Evolutionary conservation across 2,888 invertebrate species (phyloP), one percentile per base, ranked within the genome.

Genomic region (Drosophila formosana): DNA sequence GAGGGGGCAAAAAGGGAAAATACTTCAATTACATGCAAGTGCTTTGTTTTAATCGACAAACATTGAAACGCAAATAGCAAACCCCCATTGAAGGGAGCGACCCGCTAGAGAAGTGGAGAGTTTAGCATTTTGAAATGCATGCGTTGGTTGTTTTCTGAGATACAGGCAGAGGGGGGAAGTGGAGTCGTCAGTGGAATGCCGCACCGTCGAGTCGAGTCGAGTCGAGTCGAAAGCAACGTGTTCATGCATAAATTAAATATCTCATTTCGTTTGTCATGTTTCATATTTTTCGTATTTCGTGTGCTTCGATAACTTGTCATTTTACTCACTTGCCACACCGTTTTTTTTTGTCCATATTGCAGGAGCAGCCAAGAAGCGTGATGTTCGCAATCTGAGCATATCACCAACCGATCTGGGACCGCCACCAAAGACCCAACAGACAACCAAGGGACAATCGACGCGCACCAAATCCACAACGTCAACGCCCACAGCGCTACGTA

Each of bases 341-440:
- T 41, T 26, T 25, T 28, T 18, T 55, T 30, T 34, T 8, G 28
- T 43, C 34, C 30, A 30, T 37, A n/a, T 37, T 37, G 37, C 87
- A 93, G 92, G 93, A 90, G 90, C 92, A 82, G 92, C 92, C 88
- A 93, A 93, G 80, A 93, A 93, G 82, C 92, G 92, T 68, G 93
- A 93, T 92, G 93, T 93, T 67, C 92, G 92, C 70, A 92, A 92
- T 82, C 86, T 93, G 77, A 92, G 91, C 87, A 92, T 92, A 88
- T 92, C 93, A 74, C 92, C 93, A 50, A 92, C 92, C 58, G 92
- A 93, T 88, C 89, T 92, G 82, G 92, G 92, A 72, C 92, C 93
- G 82, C 93, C 93, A 65, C 91, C 92, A 69, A 92, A 93, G 88
- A 90, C 92, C 57, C 92, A 92, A 70, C 92, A 92, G 83, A 92